These are phyloP conservation scores for Porites evermanni DNA, from an alignment of 92 coral and sea anemone genomes.

Conservation along the genomic window DNA sequence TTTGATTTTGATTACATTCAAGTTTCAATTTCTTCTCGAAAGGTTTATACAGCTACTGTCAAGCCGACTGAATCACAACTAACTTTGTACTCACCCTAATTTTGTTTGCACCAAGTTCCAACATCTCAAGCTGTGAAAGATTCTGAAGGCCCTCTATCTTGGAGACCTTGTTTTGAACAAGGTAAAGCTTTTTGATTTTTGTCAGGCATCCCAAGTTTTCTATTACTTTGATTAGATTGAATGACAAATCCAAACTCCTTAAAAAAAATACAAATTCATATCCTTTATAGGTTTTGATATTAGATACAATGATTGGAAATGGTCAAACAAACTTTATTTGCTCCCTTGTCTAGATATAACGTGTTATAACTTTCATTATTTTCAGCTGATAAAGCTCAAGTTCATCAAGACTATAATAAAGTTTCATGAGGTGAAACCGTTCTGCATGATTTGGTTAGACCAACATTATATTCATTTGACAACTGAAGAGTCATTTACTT, in stretches of 20 bases:
- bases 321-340: too few relatives aligned
- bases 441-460: neutral
- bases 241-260: constrained; percentile 92
- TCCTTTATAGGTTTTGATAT: neutral
- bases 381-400: too few relatives aligned
- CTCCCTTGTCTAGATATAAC: too few relatives aligned
- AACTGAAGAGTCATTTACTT: too few relatives aligned
- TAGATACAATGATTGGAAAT: too few relatives aligned
- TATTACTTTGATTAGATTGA: constrained; percentile 82
- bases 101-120: constrained; percentile 97
- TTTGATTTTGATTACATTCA: neutral
- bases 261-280: constrained; percentile 7
- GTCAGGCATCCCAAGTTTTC: constrained; percentile 78
- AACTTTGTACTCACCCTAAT: constrained; percentile 76
- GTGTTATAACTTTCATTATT: too few relatives aligned
- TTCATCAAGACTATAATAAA: neutral
- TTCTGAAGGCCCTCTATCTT: constrained; percentile 83
- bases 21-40: neutral
- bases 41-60: too few relatives aligned
- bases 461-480: too few relatives aligned
- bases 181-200: constrained; percentile 78
- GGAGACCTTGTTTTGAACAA: constrained; percentile 89
- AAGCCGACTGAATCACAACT: too few relatives aligned
- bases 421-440: neutral
- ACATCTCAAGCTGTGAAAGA: constrained; percentile 80